phyloP scores from a whole-genome alignment of 2,113 vertebrate species.

The Catharus fuscescens region DNA sequence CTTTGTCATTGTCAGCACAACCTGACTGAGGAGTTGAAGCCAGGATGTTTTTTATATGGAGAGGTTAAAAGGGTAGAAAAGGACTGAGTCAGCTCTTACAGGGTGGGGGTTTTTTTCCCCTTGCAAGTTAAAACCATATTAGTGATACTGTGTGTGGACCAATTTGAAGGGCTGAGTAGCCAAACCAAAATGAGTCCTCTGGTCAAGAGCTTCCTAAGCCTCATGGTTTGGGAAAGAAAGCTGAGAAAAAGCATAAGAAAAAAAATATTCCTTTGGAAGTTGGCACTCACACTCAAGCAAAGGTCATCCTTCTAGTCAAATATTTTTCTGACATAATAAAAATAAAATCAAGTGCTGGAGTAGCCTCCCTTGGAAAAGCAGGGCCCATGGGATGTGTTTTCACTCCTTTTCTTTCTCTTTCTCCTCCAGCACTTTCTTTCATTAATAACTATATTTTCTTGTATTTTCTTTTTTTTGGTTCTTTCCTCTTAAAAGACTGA shows the following conservation, averaged over 20 bases:
- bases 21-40: not conserved
- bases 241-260: constrained; percentile 58
- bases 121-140: constrained; percentile 86
- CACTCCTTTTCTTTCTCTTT: no score
- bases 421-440: not conserved
- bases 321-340: constrained; percentile 68
- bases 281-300: constrained; percentile 42
- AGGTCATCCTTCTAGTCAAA: constrained; percentile 71
- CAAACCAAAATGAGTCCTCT: constrained; percentile 88
- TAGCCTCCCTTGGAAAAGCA: constrained; percentile 48
- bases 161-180: constrained; percentile 70
- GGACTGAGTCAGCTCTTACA: constrained; percentile 28
- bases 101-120: constrained; percentile 8
- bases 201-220: constrained; percentile 85
- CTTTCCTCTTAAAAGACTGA: constrained; percentile 86
- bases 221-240: constrained; percentile 74
- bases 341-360: constrained; percentile 63
- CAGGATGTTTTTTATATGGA: not conserved
- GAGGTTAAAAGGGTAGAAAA: constrained; percentile 50
- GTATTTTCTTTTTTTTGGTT: constrained; percentile 61
- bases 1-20: not conserved
- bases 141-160: constrained; percentile 89
- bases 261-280: constrained; percentile 56
- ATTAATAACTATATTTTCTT: constrained; percentile 46
- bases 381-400: not conserved